Base-by-base conservation (phyloP, 2,797 vertebrate genomes). In the Capromys pilorides region DNA sequence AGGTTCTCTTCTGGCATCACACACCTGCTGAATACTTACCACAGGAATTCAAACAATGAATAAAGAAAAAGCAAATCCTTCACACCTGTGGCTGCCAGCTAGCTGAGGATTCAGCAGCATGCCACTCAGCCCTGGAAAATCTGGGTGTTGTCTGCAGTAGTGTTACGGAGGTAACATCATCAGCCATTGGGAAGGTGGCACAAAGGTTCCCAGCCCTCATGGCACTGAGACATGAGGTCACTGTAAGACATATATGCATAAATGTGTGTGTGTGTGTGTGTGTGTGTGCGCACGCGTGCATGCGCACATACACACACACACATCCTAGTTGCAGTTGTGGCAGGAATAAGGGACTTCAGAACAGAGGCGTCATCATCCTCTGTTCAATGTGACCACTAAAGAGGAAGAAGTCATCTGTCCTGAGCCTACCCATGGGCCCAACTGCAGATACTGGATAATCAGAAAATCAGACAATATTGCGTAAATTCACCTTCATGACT, bases 1-100 rank as follows among this genome's bases (percentile, higher is more conserved):
- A 96, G 69, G 81, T 24, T 88, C 79, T 73, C 81, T 69, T 66
- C 88, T 88, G 80, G 69, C 61, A 26, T 82, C 86, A 96, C 62
- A 90, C 97, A 97, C 94, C 95, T 90, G 92, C 83, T 97, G 0
- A 0, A 82, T 93, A 96, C 62, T 24, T 36, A 88, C 95, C 92
- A 86, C 41, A 96, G 95, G 94, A 97, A 98, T 96, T 97, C 93
- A 93, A 79, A 94, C 1, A 93, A 66, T 79, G 80, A 87, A 94
- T 94, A 93, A 95, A 94, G 93, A 86, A 96, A 97, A 97, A 96
- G 92, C 95, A 97, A 97, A 97, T 94, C 92, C 91, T 81, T 91
- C 90, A 93, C 95, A 97, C 96, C 97, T 96, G 94, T 91, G 89
- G 78, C 96, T 97, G 96, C 94, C 95, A 97, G 88, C 45, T 24